Conservation (phyloP, 2,888 invertebrate genomes). For the Urechis unicinctus region DNA sequence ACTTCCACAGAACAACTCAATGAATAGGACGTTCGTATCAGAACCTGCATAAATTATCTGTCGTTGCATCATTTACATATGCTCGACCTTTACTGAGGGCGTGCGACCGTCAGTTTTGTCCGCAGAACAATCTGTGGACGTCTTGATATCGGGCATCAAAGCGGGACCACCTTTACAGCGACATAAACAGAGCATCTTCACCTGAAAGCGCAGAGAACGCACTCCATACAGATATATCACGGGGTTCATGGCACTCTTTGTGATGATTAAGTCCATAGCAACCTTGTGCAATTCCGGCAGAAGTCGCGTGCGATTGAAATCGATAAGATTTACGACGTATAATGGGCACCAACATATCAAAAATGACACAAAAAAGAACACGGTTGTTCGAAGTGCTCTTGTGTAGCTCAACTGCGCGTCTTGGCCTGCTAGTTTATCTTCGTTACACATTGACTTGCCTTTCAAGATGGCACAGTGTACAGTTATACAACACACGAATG, state of each 20-base stretch:
- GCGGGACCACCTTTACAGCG: too few species aligned
- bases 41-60: too few species aligned
- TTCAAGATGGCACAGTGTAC: slow-evolving; percentile 17
- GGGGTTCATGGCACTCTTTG: slow-evolving; percentile 21
- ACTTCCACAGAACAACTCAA: too few species aligned
- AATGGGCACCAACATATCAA: slow-evolving; percentile 17
- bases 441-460: slow-evolving; percentile 2
- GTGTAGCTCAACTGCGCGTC: slow-evolving; percentile 6
- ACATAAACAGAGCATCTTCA: slow-evolving; percentile 15
- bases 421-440: slow-evolving; percentile 1
- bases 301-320: slow-evolving; percentile 10
- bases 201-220: slow-evolving; percentile 15
- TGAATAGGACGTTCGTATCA: too few species aligned
- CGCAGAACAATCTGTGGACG: too few species aligned
- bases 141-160: too few species aligned
- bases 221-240: slow-evolving; percentile 18
- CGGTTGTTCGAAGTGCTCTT: slow-evolving; percentile 9
- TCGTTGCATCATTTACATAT: too few species aligned
- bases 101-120: too few species aligned
- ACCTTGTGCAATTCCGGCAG: slow-evolving; percentile 10
- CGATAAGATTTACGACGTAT: slow-evolving; percentile 17
- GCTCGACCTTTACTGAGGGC: too few species aligned
- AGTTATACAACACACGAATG: slow-evolving; percentile 10
- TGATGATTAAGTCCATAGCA: slow-evolving; percentile 18
- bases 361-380: slow-evolving; percentile 11